Evolutionary conservation across 2,113 vertebrate genomes (phyloP), one percentile per base, ranked within the genome.

Genomic region (Psophia crepitans): DNA sequence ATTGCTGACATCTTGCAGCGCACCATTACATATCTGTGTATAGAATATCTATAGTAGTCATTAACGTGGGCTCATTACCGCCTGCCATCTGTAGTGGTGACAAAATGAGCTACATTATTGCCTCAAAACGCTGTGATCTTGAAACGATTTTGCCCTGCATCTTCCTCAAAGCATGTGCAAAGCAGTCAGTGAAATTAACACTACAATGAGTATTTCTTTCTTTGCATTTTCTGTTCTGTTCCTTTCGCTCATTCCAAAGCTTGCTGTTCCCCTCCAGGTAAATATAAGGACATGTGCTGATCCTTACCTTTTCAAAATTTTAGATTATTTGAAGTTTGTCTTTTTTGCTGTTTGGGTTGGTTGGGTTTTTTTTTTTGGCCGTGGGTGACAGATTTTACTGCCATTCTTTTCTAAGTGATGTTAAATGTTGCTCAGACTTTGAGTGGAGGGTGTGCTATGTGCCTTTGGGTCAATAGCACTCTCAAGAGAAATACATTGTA

Each of bases 21-120:
- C 63, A 49, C 84, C 57, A 35, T 79, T 93, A 8, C 54, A 0
- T 89, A 30, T 76, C 86, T 95, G 91, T 69, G 81, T 35, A 73
- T 37, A 32, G 92, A 92, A 92, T 95, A 91, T 95, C 97, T 97
- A 65, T 68, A 84, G 94, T 3, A 96, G 94, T 89, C 96, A 97
- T 96, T 96, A 97, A 73, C 66, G 43, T 89, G 77, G 87, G 88
- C 91, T 96, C 86, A 87, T 97, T 89, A 87, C 95, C 97, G 96
- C 82, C 95, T 93, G 93, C 43, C 89, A 80, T 98, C 94, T 97
- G 96, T 84, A 85, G 70, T 93, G 68, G 93, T 97, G 96, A 96
- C 95, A 97, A 96, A 97, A 96, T 78, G 87, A 96, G 94, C 91
- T 76, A 58, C 92, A 48, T 49, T 82, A 95, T 91, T 94, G 77